Evolutionary conservation across 2,113 vertebrate genomes (phyloP), one percentile per base, ranked within the genome.

Genomic region (Zapornia atra): DNA sequence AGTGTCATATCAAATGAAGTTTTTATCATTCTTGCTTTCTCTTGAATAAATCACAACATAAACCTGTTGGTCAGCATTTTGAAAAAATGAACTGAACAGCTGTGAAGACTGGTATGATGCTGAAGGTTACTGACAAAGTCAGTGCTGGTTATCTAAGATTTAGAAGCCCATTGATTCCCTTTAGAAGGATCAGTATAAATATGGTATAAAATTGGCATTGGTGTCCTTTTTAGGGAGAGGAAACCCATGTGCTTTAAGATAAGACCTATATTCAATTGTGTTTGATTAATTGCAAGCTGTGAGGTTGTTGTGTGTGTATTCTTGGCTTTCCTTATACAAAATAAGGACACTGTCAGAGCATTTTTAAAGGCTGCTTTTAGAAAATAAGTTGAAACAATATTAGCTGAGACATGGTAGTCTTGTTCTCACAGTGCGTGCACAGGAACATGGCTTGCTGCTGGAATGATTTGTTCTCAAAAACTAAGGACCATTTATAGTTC

Each of bases 41-140:
- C 25, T 87, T 50, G 83, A 72, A 86, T 57, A 92, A 82, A 79
- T 68, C 53, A 33, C 57, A 95, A 13, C 20, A 69, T 28, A 91
- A 91, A 95, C 83, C 88, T 96, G 83, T 92, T 96, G 95, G 61
- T 91, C 81, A 85, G 25, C 4, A 15, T 59, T 54, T 57, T 73
- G 31, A 65, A 88, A 82, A 91, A 96, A 81, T 50, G 10, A 86
- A 24, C 36, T 11, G 40, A 88, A 56, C 64, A 75, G 33, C 34
- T 88, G 88, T 86, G 40, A 48, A 53, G 86, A 91, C 40, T 59
- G 46, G 44, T 64, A 28, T 77, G 48, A 36, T 73, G 66, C 14
- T 72, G 61, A 93, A 96, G 88, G 83, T 91, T 75, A 77, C 80
- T 1, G 8, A 75, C 90, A 94, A 56, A 90, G 77, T 81, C 78